Conservation (phyloP, 2,888 invertebrate genomes). For the Hyposoter dolosus region DNA sequence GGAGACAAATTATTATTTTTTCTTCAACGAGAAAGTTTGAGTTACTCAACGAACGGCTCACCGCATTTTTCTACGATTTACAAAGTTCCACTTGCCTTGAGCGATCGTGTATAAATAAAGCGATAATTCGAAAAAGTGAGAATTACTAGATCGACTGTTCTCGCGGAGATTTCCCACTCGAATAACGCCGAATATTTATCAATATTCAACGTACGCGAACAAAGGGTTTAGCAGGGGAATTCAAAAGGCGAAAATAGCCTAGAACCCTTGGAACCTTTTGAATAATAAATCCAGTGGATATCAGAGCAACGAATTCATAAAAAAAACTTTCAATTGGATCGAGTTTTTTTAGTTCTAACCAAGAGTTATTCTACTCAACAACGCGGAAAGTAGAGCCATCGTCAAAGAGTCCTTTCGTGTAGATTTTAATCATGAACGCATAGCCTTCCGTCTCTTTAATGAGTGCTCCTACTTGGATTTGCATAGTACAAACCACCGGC, state of each 20-base stretch:
- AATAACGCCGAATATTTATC: background rate
- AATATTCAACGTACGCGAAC: background rate
- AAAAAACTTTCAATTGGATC: background rate
- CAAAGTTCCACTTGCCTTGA: background rate
- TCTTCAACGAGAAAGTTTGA: slow-evolving; percentile 32
- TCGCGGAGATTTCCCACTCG: background rate
- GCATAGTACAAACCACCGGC: slow-evolving; percentile 35
- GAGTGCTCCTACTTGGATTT: slow-evolving; percentile 51
- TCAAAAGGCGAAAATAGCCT: background rate
- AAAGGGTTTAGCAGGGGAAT: background rate
- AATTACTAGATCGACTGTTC: background rate
- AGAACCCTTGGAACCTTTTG: background rate
- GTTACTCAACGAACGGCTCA: slow-evolving; percentile 15
- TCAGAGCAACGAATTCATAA: background rate
- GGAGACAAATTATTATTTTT: slow-evolving; percentile 54
- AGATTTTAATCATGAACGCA: slow-evolving; percentile 58
- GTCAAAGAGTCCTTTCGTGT: slow-evolving; percentile 45
- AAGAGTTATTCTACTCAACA: slow-evolving; percentile 44
- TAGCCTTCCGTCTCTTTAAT: slow-evolving; percentile 57
- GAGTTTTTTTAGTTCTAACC: slow-evolving; percentile 2
- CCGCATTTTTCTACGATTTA: slow-evolving; percentile 7
- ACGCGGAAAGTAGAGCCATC: slow-evolving; percentile 39
- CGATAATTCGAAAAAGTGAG: background rate
- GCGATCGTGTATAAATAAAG: background rate
- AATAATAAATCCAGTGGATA: background rate